These are phyloP conservation scores for Lymantria monacha DNA, from an alignment of 2,888 invertebrate species.

Conservation along the genomic window DNA sequence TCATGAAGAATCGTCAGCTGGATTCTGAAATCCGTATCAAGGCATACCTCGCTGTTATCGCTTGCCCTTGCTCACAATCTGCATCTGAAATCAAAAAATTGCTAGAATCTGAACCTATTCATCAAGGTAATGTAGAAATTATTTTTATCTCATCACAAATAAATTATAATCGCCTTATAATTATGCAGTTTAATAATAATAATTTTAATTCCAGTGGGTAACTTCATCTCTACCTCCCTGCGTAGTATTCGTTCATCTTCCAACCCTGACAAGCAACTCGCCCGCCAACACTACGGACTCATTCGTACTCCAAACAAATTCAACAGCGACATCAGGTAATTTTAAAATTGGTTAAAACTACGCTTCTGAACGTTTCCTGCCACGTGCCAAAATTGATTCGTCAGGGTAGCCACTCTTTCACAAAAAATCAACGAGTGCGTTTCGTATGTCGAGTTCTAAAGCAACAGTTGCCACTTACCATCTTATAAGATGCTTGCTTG, in stretches of 20 bases:
- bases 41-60: slow-evolving; percentile 88
- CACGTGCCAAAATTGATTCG: no score
- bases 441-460: no score
- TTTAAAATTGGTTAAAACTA: neutral
- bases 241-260: slow-evolving; percentile 89
- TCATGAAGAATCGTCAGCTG: slow-evolving; percentile 87
- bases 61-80: slow-evolving; percentile 87
- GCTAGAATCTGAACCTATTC: slow-evolving; percentile 87
- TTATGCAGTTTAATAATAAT: neutral
- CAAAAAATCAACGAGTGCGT: no score
- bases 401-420: no score
- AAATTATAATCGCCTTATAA: no score
- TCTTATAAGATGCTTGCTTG: no score
- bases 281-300: slow-evolving; percentile 75
- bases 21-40: slow-evolving; percentile 95
- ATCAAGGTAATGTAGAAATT: slow-evolving; percentile 81
- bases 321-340: slow-evolving; percentile 86
- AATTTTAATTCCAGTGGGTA: slow-evolving; percentile 84
- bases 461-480: no score
- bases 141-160: neutral
- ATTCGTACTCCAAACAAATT: slow-evolving; percentile 80
- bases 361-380: neutral
- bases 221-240: slow-evolving; percentile 92
- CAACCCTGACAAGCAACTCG: slow-evolving; percentile 86
- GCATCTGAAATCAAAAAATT: slow-evolving; percentile 87